Percentiles rank a stretch among this genome's conserved stretches.
phyloP scores from a whole-genome alignment of 2,888 invertebrate species.

The Smittia aterrima region DNA sequence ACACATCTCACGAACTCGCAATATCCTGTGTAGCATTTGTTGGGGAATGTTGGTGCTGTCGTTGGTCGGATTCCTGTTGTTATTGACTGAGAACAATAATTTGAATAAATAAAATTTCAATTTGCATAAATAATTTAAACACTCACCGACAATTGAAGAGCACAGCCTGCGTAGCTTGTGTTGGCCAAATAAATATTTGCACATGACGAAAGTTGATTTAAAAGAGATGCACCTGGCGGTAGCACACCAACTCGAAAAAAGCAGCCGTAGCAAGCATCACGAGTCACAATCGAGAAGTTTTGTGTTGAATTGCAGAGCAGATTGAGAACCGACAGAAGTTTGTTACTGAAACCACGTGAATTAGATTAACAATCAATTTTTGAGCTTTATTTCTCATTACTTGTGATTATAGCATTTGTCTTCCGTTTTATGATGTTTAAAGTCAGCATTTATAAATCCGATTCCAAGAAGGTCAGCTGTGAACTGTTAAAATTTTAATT shows the following conservation, averaged over 20 bases:
- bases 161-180: slow-evolving; percentile 54
- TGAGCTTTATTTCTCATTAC: too few species aligned
- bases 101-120: neutral
- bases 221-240: too few species aligned
- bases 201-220: slow-evolving; percentile 57
- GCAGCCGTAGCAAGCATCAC: slow-evolving; percentile 66
- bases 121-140: neutral
- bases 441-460: neutral
- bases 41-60: slow-evolving; percentile 43
- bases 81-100: slow-evolving; percentile 41
- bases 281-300: slow-evolving; percentile 57
- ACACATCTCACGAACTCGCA: slow-evolving; percentile 63
- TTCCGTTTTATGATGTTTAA: neutral
- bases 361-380: too few species aligned
- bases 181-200: slow-evolving; percentile 58
- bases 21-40: too few species aligned
- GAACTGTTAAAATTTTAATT: slow-evolving; percentile 35
- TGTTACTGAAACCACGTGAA: slow-evolving; percentile 50
- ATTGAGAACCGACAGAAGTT: slow-evolving; percentile 58
- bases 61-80: slow-evolving; percentile 43
- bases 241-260: slow-evolving; percentile 61
- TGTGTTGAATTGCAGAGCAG: slow-evolving; percentile 66
- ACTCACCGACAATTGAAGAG: slow-evolving; percentile 55
- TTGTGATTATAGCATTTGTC: slow-evolving; percentile 40
- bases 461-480: slow-evolving; percentile 34